Conservation (phyloP, 1,140 invertebrate species). For the Ephestia elutella region DNA sequence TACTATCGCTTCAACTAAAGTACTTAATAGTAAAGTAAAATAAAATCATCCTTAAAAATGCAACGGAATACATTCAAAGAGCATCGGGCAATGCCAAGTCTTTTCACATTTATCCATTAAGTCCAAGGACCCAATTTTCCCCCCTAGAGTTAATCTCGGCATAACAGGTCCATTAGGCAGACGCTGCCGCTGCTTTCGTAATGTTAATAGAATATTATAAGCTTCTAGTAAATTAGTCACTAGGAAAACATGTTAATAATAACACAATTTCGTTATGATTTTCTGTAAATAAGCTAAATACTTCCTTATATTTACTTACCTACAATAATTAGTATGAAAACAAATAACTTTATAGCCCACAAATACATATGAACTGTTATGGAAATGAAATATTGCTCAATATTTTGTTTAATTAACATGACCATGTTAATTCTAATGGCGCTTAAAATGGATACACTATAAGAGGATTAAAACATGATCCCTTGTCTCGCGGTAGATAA, state of each 20-base stretch:
- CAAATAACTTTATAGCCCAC: no score
- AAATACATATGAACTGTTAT: background rate
- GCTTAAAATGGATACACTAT: background rate
- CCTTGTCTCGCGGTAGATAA: background rate
- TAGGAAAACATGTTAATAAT: no score
- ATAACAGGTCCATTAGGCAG: background rate
- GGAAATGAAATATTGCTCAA: background rate
- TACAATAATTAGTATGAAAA: no score
- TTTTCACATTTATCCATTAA: background rate
- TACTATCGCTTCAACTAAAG: no score
- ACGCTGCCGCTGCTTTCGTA: background rate
- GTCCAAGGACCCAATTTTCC: background rate
- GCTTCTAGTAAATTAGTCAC: no score
- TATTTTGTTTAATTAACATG: background rate
- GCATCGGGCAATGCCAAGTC: background rate
- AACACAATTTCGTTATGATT: no score
- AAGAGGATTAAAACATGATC: background rate
- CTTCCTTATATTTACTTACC: no score
- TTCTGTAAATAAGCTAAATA: no score
- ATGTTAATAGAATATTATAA: background rate
- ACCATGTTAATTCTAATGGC: background rate
- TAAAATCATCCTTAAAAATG: no score
- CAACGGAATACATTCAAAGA: background rate
- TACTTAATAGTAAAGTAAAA: no score
- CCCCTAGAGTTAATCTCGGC: background rate